phyloP scores from a whole-genome alignment of 1,140 invertebrate species.

The Eciton burchellii region DNA sequence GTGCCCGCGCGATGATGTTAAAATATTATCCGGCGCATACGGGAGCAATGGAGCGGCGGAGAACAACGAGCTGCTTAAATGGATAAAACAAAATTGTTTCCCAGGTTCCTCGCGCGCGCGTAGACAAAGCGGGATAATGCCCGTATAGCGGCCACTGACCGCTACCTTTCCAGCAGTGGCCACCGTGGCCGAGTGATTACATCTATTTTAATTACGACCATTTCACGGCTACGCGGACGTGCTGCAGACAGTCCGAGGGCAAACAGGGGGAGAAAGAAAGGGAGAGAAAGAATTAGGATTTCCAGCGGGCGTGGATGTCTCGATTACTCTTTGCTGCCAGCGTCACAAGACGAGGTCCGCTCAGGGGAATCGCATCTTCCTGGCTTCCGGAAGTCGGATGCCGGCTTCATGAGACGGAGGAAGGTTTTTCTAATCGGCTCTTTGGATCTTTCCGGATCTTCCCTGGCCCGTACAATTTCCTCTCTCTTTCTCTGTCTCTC shows the following conservation, averaged over 20 bases:
- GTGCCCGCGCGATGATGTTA: conserved; percentile 12
- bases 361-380: conserved; percentile 43
- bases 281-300: conserved; percentile 47
- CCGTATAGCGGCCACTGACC: neutral
- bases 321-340: conserved; percentile 53
- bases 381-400: conserved; percentile 16
- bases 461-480: conserved; percentile 35
- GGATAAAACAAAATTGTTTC: conserved; percentile 57
- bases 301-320: neutral
- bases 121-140: conserved; percentile 10
- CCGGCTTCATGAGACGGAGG: conserved; percentile 21
- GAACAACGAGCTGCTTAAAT: conserved; percentile 47
- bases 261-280: neutral
- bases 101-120: conserved; percentile 17
- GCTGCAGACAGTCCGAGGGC: conserved; percentile 6
- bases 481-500: no score
- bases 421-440: conserved; percentile 46
- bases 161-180: conserved; percentile 10
- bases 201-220: conserved; percentile 72
- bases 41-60: conserved; percentile 39
- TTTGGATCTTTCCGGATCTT: neutral
- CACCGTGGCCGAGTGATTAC: conserved; percentile 63
- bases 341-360: conserved; percentile 26
- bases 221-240: conserved; percentile 59
- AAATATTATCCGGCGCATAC: conserved; percentile 33